Evolutionary conservation across 2,113 vertebrate species (phyloP).

Genomic region (Labrus mixtus): DNA sequence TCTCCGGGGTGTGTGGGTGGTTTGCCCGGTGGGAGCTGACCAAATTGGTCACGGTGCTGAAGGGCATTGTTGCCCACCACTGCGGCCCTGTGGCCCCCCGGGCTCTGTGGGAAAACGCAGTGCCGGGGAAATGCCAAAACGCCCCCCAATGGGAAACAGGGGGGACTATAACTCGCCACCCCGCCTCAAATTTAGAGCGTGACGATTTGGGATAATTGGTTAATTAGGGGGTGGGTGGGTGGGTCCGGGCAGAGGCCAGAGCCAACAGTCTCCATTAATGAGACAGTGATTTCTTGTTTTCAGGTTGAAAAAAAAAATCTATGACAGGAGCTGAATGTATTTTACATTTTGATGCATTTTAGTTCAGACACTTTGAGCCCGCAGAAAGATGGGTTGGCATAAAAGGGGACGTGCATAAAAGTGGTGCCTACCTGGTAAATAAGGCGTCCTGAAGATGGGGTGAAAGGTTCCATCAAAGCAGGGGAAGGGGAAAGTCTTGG

Average conservation of each 20-base stretch:
- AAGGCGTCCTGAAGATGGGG: conserved; percentile 93
- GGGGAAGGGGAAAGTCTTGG: conserved; percentile 91
- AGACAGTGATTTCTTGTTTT: conserved; percentile 91
- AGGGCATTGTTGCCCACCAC: conserved; percentile 83
- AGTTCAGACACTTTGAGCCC: conserved; percentile 12
- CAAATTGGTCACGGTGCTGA: conserved; percentile 92
- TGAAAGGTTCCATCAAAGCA: conserved; percentile 95
- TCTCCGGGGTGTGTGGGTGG: conserved; percentile 86
- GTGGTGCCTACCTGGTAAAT: conserved; percentile 91
- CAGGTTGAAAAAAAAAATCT: conserved; percentile 45
- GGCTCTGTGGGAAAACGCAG: conserved; percentile 89
- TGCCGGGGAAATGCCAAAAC: conserved; percentile 84
- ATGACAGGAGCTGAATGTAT: conserved; percentile 29
- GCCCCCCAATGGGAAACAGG: conserved; percentile 81
- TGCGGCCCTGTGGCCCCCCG: conserved; percentile 81
- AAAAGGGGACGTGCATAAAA: background rate
- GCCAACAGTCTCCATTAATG: conserved; percentile 87
- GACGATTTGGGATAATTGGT: conserved; percentile 95
- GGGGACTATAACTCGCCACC: conserved; percentile 71
- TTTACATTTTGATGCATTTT: conserved; percentile 65
- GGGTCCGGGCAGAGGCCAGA: conserved; percentile 79
- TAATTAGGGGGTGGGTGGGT: conserved; percentile 87
- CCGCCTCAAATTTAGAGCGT: conserved; percentile 89
- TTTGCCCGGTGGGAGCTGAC: conserved; percentile 88
- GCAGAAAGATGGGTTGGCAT: background rate